Percentiles rank a stretch among this genome's conserved stretches.
Evolutionary conservation across 2,113 vertebrate genomes (phyloP).

Genomic region (Protomyctophum bolini): DNA sequence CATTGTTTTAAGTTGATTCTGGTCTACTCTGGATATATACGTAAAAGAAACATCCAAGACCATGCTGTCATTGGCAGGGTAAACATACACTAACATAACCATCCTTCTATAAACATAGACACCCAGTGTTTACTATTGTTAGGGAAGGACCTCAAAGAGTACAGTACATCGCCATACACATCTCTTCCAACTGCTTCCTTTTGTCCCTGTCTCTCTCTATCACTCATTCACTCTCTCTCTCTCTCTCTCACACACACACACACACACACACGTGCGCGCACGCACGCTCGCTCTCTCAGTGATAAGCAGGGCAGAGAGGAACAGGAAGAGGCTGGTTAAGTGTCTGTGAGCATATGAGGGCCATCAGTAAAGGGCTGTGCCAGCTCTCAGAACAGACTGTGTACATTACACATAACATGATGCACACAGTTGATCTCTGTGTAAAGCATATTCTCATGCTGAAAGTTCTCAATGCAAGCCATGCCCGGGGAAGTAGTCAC

Average conservation of each 20-base stretch:
- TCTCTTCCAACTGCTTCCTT: background rate
- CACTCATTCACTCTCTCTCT: background rate
- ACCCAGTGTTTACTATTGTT: conserved; percentile 37
- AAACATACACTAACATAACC: conserved; percentile 2
- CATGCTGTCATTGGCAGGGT: conserved; percentile 3
- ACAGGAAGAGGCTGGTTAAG: background rate
- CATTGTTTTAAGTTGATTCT: background rate
- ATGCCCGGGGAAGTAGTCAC: too few species aligned
- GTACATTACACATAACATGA: too few species aligned
- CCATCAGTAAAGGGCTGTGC: background rate
- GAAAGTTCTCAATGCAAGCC: too few species aligned
- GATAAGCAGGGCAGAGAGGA: background rate
- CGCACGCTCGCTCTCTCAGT: background rate
- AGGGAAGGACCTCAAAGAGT: conserved; percentile 23
- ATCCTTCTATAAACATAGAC: conserved; percentile 42
- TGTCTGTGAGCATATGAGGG: background rate
- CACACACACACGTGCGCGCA: background rate
- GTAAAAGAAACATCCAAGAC: background rate
- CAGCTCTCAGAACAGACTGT: too few species aligned
- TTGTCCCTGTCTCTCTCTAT: conserved; percentile 4
- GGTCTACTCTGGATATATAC: background rate
- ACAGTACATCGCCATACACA: background rate
- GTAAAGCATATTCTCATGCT: too few species aligned
- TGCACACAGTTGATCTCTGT: too few species aligned
- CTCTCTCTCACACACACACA: conserved; percentile 17